These are phyloP conservation scores for Limnephilus marmoratus DNA, from an alignment of 2,888 invertebrate genomes.

Conservation along the genomic window DNA sequence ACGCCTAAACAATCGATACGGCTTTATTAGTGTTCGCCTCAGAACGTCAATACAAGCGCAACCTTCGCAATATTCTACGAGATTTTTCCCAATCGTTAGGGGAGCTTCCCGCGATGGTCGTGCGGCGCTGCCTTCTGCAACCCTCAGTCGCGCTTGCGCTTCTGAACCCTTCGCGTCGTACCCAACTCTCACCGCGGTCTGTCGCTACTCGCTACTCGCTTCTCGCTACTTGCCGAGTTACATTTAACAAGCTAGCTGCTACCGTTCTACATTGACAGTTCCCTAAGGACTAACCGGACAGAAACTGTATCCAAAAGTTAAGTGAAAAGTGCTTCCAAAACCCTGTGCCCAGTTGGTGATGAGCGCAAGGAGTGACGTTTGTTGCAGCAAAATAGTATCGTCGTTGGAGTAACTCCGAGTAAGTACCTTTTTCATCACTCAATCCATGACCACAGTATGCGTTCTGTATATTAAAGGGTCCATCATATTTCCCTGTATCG, in stretches of 20 bases:
- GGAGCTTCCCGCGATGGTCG: slow-evolving; percentile 34
- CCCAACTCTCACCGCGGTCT: background rate
- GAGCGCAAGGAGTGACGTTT: slow-evolving; percentile 28
- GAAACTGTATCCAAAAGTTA: background rate
- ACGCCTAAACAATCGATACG: slow-evolving; percentile 51
- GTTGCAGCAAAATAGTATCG: background rate
- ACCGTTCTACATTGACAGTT: background rate
- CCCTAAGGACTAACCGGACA: background rate
- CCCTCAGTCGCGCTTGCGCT: slow-evolving; percentile 43
- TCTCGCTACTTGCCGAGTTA: background rate
- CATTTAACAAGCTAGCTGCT: background rate
- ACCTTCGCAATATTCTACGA: slow-evolving; percentile 31
- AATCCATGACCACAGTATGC: background rate
- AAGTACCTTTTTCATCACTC: background rate
- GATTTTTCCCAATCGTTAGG: slow-evolving; percentile 46
- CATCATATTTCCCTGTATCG: background rate
- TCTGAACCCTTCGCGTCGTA: background rate
- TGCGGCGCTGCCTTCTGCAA: slow-evolving; percentile 20
- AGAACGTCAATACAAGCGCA: slow-evolving; percentile 40
- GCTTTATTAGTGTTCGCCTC: slow-evolving; percentile 20
- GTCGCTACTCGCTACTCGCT: background rate
- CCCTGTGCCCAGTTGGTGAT: slow-evolving; percentile 43
- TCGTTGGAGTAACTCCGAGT: slow-evolving; percentile 16
- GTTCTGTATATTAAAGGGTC: background rate
- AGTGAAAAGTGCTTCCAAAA: slow-evolving; percentile 32